Evolutionary conservation across 2,797 vertebrate genomes (phyloP), one percentile per base, ranked within the genome.

Genomic region (Lophius americanus): DNA sequence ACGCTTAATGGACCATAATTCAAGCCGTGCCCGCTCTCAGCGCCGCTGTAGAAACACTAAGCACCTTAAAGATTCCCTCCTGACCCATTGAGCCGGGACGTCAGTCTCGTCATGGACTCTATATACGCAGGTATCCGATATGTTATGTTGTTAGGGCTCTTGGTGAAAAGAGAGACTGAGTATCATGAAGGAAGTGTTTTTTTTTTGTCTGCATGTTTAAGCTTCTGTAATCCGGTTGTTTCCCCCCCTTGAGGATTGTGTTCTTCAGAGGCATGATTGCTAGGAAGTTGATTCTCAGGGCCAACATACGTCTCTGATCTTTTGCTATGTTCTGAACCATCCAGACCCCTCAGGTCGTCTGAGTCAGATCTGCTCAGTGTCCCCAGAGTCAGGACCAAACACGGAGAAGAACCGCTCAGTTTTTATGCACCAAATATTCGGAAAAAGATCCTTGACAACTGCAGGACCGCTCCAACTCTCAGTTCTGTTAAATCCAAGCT

Each of bases 1-100:
- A 23, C 64, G 68, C 60, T 69, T 86, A 83, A 89, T 90, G 83
- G 83, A 81, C 47, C 39, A 70, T 86, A 84, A 81, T 80, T 72
- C 73, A 73, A 76, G 38, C 55, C 53, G 55, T 62, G 70, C 60
- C 63, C 74, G 62, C 75, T 72, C 47, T 70, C 59, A 39, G 58
- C 38, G 54, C 53, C 52, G 48, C 78, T 55, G 64, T 48, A 72
- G 58, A 81, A 76, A 70, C 62, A 72, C 64, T 64, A 53, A 68
- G 64, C 70, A 47, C 51, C 54, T 57, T 76, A n/a, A 57, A 67
- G 59, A 81, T 75, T 69, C 70, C 70, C 68, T 73, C 70, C 46
- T 53, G 68, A 53, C 42, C 46, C 64, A 71, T 73, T 74, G 61
- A 77, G 75, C 62, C 55, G 77, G 81, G 78, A 75, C 60, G 44